phyloP scores from a whole-genome alignment of 1,140 invertebrate species.

The Diabrotica virgifera region DNA sequence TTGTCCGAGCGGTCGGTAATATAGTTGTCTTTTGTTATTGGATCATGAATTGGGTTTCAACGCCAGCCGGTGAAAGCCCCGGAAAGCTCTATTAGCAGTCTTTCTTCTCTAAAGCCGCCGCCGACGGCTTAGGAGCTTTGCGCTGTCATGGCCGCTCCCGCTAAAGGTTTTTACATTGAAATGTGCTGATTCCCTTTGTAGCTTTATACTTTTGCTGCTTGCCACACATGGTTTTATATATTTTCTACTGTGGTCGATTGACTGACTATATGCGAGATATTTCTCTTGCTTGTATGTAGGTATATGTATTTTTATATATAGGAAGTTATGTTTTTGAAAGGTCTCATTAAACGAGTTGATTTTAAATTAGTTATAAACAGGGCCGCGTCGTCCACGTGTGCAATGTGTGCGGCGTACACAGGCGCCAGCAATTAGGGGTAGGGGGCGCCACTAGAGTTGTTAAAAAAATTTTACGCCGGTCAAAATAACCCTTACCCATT shows the following conservation, averaged over 20 bases:
- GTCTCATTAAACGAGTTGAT: no score
- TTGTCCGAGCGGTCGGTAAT: constrained; percentile 49
- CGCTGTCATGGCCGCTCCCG: constrained; percentile 44
- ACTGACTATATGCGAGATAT: neutral
- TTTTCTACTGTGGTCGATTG: constrained; percentile 10
- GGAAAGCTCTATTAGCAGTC: constrained; percentile 51
- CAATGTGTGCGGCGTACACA: no score
- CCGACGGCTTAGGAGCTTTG: constrained; percentile 47
- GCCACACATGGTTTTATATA: constrained; percentile 20
- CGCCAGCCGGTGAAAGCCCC: constrained; percentile 46
- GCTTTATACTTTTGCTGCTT: constrained; percentile 29
- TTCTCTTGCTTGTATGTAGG: neutral
- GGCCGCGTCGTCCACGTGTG: no score
- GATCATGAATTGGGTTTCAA: constrained; percentile 51
- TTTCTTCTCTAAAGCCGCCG: constrained; percentile 48
- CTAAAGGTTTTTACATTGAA: constrained; percentile 48
- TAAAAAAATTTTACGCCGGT: no score
- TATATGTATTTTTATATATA: no score
- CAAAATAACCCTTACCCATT: no score
- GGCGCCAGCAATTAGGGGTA: no score
- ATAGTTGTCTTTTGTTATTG: constrained; percentile 52
- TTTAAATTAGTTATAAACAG: no score
- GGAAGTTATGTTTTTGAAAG: no score
- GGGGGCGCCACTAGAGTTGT: no score
- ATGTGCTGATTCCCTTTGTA: constrained; percentile 48